A percentile compares a stretch with the other conserved stretches of the same genome.
These are phyloP conservation scores for Taenioides sp. DNA, from an alignment of 2,797 vertebrate genomes.

Conservation along the genomic window DNA sequence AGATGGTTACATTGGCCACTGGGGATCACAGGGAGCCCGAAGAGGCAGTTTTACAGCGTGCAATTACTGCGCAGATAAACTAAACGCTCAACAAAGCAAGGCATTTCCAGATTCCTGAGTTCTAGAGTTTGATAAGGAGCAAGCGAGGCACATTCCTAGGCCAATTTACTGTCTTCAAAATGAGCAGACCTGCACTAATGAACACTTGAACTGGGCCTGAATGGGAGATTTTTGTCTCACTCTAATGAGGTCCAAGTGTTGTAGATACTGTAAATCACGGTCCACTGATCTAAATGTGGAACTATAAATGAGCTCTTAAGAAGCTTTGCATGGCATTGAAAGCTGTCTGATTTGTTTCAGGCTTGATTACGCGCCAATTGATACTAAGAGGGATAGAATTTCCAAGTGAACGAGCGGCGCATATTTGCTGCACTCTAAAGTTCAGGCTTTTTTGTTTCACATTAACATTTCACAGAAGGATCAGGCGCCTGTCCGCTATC, in stretches of 20 bases:
- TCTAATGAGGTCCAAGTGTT: constrained; percentile 42
- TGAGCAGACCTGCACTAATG: constrained; percentile 63
- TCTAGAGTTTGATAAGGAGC: constrained; percentile 68
- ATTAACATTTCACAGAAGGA: constrained; percentile 73
- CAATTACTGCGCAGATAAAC: constrained; percentile 75
- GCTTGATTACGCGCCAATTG: constrained; percentile 49
- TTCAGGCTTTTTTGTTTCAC: constrained; percentile 70
- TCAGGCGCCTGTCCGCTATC: constrained; percentile 70
- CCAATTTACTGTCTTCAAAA: constrained; percentile 66
- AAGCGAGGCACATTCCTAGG: constrained; percentile 58
- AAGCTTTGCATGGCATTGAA: constrained; percentile 51
- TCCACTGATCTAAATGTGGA: constrained; percentile 42
- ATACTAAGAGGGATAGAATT: constrained; percentile 54
- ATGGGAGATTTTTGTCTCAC: constrained; percentile 54
- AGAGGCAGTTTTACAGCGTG: constrained; percentile 74
- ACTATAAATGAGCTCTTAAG: constrained; percentile 41
- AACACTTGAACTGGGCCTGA: constrained; percentile 50
- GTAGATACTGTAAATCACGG: constrained; percentile 57
- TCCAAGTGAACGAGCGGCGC: constrained; percentile 47
- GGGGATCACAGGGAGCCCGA: constrained; percentile 66
- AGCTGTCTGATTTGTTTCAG: constrained; percentile 50
- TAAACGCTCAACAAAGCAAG: constrained; percentile 72
- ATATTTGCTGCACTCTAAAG: constrained; percentile 58
- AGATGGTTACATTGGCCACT: constrained; percentile 76
- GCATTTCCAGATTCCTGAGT: constrained; percentile 66